These are phyloP conservation scores for Argya squamiceps DNA, from an alignment of 2,797 vertebrate species.

Conservation along the genomic window DNA sequence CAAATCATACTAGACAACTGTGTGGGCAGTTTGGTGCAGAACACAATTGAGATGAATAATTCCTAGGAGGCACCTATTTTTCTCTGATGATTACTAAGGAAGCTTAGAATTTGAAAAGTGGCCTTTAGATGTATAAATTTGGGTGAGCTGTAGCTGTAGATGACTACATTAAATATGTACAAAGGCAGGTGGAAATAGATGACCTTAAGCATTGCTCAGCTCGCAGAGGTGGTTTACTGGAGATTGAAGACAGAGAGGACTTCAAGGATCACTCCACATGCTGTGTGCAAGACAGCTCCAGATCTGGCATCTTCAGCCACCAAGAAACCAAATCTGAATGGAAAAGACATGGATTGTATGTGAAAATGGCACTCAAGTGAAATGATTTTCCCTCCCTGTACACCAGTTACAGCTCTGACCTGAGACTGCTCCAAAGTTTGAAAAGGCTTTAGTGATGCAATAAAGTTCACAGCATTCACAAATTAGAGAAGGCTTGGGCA, in stretches of 20 bases:
- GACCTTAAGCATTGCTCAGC: neutral
- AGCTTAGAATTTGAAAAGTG: constrained; percentile 38
- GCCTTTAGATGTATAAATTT: constrained; percentile 14
- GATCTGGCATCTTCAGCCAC: neutral
- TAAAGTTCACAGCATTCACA: neutral
- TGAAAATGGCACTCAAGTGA: neutral
- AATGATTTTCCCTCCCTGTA: neutral
- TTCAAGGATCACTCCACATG: neutral
- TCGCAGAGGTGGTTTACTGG: neutral
- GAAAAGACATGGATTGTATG: neutral
- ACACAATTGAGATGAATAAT: constrained; percentile 53
- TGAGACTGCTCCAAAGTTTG: neutral
- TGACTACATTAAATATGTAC: neutral
- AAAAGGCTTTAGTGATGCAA: neutral
- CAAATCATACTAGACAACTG: constrained; percentile 37
- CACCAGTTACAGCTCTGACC: neutral
- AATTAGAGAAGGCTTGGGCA: neutral
- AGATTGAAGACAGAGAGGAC: neutral
- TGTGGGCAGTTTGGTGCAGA: constrained; percentile 36
- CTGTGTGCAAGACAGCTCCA: neutral
- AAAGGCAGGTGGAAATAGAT: neutral
- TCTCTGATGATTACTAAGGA: constrained; percentile 1
- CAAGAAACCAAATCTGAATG: neutral
- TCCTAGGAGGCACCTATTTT: constrained; percentile 30
- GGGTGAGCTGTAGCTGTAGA: constrained; percentile 1